Evolutionary conservation across 2,888 invertebrate species (phyloP).

Genomic region (Synanthedon andrenaeformis): DNA sequence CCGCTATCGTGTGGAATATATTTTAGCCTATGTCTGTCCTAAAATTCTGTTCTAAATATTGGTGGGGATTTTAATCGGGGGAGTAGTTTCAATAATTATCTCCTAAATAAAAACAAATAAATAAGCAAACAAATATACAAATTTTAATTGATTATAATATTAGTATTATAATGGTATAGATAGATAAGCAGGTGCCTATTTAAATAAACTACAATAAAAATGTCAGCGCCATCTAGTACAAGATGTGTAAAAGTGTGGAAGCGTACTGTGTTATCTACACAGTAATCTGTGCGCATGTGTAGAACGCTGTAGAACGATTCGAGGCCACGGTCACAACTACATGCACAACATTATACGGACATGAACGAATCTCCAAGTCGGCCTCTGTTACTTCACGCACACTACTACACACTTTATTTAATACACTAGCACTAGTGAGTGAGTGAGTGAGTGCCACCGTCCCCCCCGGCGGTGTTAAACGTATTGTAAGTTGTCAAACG

Average conservation of each 20-base stretch:
- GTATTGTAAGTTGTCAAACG: slow-evolving; percentile 23
- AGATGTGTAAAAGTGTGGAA: slow-evolving; percentile 2
- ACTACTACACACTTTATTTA: slow-evolving; percentile 8
- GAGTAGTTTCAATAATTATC: too few species aligned
- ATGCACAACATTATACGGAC: slow-evolving; percentile 14
- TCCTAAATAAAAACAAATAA: too few species aligned
- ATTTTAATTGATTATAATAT: too few species aligned
- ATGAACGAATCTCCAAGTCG: slow-evolving; percentile 1
- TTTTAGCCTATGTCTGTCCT: too few species aligned
- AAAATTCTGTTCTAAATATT: too few species aligned
- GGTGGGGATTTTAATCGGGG: too few species aligned
- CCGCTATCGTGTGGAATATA: too few species aligned
- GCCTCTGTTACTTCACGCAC: neutral
- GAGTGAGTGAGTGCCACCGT: slow-evolving; percentile 8
- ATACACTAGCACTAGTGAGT: slow-evolving; percentile 30
- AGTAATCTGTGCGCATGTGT: slow-evolving; percentile 43
- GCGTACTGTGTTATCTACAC: slow-evolving; percentile 36
- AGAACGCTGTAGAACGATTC: slow-evolving; percentile 31
- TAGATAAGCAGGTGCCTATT: too few species aligned
- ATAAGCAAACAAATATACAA: too few species aligned
- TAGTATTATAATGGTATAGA: too few species aligned
- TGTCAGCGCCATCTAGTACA: slow-evolving; percentile 32
- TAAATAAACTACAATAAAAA: too few species aligned
- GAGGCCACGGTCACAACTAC: slow-evolving; percentile 54
- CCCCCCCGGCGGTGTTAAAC: slow-evolving; percentile 31